Conservation (phyloP, 2,113 vertebrate genomes). For the Cyprinodon tularosa region DNA sequence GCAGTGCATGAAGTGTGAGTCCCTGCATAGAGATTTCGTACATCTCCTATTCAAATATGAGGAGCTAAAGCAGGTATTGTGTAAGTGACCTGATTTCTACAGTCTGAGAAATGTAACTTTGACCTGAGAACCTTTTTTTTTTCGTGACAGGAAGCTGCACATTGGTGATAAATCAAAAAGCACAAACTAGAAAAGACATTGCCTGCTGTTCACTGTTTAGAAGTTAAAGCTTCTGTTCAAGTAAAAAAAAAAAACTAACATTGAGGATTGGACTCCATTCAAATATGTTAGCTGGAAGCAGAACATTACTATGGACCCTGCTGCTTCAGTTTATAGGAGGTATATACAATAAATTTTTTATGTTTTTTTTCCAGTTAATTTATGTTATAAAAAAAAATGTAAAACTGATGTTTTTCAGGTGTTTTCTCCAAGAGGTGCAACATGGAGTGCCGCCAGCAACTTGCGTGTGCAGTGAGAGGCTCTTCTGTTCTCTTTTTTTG, state of each 20-base stretch:
- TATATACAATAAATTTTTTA: conserved; percentile 17
- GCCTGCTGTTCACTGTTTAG: background rate
- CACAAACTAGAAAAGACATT: background rate
- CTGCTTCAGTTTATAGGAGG: conserved; percentile 31
- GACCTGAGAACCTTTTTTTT: background rate
- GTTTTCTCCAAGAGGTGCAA: background rate
- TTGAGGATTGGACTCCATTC: background rate
- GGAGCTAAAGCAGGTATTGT: background rate
- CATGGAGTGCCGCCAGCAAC: conserved; percentile 9
- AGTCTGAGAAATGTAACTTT: background rate
- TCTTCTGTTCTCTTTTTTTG: conserved; percentile 36
- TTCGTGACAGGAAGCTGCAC: conserved; percentile 9
- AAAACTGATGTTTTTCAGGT: conserved; percentile 38
- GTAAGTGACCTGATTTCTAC: conserved; percentile 37
- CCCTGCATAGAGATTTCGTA: background rate
- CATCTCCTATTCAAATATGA: background rate
- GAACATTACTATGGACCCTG: conserved; percentile 8
- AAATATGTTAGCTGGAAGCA: conserved; percentile 13
- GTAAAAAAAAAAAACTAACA: background rate
- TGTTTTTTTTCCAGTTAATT: background rate
- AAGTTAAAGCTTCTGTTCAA: background rate
- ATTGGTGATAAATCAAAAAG: background rate
- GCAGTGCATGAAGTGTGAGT: background rate
- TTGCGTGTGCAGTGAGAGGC: conserved; percentile 39
- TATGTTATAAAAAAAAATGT: background rate